A percentile compares a stretch with the other conserved stretches of the same genome.
These are phyloP conservation scores for Oreonectes daqikongensis DNA, from an alignment of 2,797 vertebrate species.

Conservation along the genomic window DNA sequence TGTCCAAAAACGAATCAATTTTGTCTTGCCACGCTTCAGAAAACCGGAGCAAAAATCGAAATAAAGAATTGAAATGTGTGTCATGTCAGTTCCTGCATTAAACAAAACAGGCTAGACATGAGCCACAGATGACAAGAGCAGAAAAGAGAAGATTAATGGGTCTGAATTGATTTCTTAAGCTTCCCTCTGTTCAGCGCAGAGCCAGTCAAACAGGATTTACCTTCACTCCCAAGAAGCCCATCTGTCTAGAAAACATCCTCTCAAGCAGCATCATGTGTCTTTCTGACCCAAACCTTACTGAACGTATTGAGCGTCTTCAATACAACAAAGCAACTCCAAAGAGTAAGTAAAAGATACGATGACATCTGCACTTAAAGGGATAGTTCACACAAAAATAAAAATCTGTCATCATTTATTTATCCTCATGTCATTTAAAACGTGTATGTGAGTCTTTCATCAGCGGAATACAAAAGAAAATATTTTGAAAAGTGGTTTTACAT, in stretches of 20 bases:
- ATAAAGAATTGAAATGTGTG: constrained; percentile 49
- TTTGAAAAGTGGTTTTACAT: too few relatives aligned
- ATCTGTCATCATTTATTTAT: too few relatives aligned
- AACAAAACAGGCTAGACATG: constrained; percentile 61
- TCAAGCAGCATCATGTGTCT: not conserved
- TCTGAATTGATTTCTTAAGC: not conserved
- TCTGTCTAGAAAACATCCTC: not conserved
- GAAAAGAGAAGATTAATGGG: constrained; percentile 70
- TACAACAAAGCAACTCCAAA: not conserved
- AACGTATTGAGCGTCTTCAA: not conserved
- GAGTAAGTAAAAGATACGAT: not conserved
- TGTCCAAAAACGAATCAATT: constrained; percentile 40
- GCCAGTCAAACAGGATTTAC: constrained; percentile 13
- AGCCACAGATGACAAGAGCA: constrained; percentile 65
- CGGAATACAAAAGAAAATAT: too few relatives aligned
- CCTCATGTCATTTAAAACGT: too few relatives aligned
- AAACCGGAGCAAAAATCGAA: constrained; percentile 7
- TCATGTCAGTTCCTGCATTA: constrained; percentile 56
- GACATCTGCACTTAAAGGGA: not conserved
- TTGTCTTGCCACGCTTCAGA: constrained; percentile 19
- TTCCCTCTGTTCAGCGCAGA: not conserved
- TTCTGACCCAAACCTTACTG: not conserved
- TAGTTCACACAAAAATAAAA: too few relatives aligned
- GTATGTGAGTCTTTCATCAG: too few relatives aligned
- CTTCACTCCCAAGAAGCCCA: constrained; percentile 12